These are phyloP conservation scores for Antigone vipio DNA, from an alignment of 2,113 vertebrate species.

Conservation along the genomic window DNA sequence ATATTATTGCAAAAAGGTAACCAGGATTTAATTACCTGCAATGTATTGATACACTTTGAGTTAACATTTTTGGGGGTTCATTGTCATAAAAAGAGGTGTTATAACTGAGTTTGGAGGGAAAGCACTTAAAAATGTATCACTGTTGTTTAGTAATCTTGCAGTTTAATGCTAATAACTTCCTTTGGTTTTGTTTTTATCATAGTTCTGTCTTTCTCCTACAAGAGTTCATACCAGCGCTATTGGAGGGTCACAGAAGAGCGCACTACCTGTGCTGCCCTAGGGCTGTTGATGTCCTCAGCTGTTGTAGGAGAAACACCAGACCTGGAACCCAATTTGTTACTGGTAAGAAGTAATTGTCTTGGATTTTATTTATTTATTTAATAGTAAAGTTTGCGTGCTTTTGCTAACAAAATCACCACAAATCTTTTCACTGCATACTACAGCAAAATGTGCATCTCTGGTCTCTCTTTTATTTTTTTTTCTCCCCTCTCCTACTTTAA, in stretches of 20 bases:
- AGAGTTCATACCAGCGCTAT: not conserved
- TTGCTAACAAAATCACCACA: not conserved
- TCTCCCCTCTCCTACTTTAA: not conserved
- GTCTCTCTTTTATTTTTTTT: not conserved
- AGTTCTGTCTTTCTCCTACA: conserved; percentile 6
- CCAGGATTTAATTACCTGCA: not conserved
- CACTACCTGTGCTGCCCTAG: conserved; percentile 41
- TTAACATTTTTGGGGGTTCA: not conserved
- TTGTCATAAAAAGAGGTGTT: not conserved
- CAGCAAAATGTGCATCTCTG: not conserved
- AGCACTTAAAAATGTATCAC: not conserved
- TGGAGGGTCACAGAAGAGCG: not conserved
- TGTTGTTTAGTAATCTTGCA: no score
- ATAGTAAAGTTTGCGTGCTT: not conserved
- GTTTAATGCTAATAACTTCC: not conserved
- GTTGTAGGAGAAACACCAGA: conserved; percentile 46
- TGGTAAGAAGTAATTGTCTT: conserved; percentile 30
- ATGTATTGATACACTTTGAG: not conserved
- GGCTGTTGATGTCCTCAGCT: conserved; percentile 67
- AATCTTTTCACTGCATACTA: not conserved
- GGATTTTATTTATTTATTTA: not conserved
- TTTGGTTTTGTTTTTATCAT: not conserved
- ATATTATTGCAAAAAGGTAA: not conserved
- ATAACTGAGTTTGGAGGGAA: not conserved
- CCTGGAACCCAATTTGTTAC: conserved; percentile 62